Base-by-base conservation (phyloP, 2,113 vertebrate genomes). In the Actinemys pallida region DNA sequence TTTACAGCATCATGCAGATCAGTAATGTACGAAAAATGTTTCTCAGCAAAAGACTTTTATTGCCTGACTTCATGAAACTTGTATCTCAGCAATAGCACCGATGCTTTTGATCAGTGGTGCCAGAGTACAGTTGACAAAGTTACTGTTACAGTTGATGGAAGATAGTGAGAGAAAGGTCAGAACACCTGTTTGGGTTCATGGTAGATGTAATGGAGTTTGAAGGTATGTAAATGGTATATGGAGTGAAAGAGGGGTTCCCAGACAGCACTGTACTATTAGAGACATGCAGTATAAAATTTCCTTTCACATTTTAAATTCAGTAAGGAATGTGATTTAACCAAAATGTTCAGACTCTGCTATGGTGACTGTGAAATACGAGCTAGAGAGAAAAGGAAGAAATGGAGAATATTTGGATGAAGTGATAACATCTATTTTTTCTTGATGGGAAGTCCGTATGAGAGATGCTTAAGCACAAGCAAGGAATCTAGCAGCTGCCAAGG, bases 101-200 rank as follows among this genome's bases (percentile, higher is more conserved):
- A 2, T 1, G 0, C 5, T 65, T 50, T 86, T 6, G 53, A 81
- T 56, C 10, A 84, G 16, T 57, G 10, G 5, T 83, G 1, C 49
- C 20, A 47, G 54, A 35, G 42, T 24, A 42, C 24, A 76, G 10
- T 76, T 75, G n/a, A 31, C 59, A 62, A 25, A 56, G 59, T 62
- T 62, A n/a, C 35, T 69, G 35, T 69, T n/a, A n/a, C 13, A 7
- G 16, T 69, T n/a, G n/a, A 19, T 24, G 42, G n/a, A 93, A 62
- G 0, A 2, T 0, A 0, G 5, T 75, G 20, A 54, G 14, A 56
- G 50, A 79, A 8, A 81, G 11, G n/a, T 76, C 24, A 10, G 47
- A 39, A 25, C 29, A 42, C 75, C 56, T 83, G 2, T 81, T 83
- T 57, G 65, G 56, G 19, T 19, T 95, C 85, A 42, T 62, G 53